Base-by-base conservation (phyloP, 2,888 invertebrate genomes). In the Agapetus fuscipes region DNA sequence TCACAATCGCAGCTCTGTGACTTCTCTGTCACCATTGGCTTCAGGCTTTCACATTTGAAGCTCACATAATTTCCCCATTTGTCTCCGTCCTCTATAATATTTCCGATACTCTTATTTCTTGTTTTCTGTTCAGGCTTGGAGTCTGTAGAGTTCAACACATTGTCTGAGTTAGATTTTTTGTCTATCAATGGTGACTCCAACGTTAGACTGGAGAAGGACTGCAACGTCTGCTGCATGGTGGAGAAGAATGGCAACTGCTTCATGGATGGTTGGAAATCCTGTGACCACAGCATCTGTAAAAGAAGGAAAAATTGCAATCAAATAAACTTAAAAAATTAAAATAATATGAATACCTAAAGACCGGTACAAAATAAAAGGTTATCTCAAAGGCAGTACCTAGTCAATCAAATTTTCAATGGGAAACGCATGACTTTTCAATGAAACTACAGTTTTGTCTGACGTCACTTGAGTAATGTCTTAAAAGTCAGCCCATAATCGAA, bases 211-310 rank as follows among this genome's bases (percentile, higher is more conserved):
- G 60, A 58, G 48, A 63, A 59, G 26, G 64, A 59, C 43, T 63
- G 52, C 45, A 62, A 56, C 48, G 59, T 51, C 54, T 61, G 51
- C 45, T 59, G 53, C 48, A 59, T 53, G 49, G 66, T 49, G 51
- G 61, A 54, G 56, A 51, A 62, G 51, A 60, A 63, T 53, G 50
- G 60, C 56, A 55, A 65, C 50, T 62, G 62, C 24, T 62, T 56
- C 29, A 64, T 58, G 37, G 64, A 61, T 37, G 46, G 32, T 34
- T 48, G 44, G 28, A 63, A 53, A 41, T 72, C 72, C 29, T 73
- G 71, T 26, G 72, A 64, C 74, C 74, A 75, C 57, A 71, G 69
- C 47, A 69, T 69, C 73, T 74, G 61, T 17, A 63, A 63, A 48
- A 41, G 48, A 47, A 51, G 37, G 13, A 46, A 32, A 42, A 39